Percentiles rank a stretch among this genome's conserved stretches.
Evolutionary conservation across 2,113 vertebrate genomes (phyloP).

Genomic region (Plecturocebus donacophilus): DNA sequence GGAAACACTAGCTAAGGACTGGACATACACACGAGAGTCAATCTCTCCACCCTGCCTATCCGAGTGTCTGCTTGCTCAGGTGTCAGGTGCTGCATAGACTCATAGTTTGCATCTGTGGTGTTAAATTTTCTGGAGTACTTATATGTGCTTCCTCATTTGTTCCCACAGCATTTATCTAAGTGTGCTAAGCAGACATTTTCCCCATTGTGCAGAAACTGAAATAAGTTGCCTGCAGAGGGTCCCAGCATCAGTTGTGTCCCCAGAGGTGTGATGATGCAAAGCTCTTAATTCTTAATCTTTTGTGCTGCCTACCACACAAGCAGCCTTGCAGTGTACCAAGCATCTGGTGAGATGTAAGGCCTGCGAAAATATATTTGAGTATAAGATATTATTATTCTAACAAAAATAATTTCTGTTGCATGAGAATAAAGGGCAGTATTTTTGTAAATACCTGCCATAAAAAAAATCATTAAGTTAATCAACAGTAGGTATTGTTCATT

Average conservation of each 20-base stretch:
- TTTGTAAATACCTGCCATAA: neutral
- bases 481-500: neutral
- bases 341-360: neutral
- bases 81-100: accelerated
- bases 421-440: neutral
- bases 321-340: neutral
- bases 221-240: neutral
- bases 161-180: neutral
- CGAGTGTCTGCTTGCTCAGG: too few species aligned
- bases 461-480: neutral
- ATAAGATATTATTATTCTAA: neutral
- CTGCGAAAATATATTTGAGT: neutral
- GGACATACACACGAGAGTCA: accelerated
- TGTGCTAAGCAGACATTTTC: neutral
- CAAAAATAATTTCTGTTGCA: neutral
- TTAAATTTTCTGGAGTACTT: neutral
- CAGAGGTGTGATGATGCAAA: neutral
- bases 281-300: neutral
- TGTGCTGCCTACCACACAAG: neutral
- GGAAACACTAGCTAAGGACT: neutral
- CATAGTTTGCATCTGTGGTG: neutral
- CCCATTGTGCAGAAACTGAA: accelerated
- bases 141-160: neutral
- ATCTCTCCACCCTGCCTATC: neutral
- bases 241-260: neutral